phyloP scores from a whole-genome alignment of 2,113 vertebrate species.

The Notiomystis cincta region DNA sequence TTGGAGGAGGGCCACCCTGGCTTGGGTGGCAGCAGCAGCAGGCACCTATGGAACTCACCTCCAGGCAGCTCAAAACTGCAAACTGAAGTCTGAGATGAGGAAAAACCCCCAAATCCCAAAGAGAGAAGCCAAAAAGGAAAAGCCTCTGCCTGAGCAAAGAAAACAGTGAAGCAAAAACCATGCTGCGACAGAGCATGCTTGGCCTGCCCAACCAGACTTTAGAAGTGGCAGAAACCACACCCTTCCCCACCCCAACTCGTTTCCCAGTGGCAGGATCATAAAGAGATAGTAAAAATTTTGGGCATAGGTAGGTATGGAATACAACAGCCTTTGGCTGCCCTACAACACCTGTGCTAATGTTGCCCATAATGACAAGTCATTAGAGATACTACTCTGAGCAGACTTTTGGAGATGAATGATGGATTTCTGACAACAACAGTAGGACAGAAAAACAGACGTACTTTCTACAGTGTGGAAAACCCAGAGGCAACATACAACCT shows the following conservation, averaged over 20 bases:
- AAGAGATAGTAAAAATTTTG: background rate
- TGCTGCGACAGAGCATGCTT: accelerated
- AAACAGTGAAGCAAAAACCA: background rate
- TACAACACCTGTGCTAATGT: accelerated
- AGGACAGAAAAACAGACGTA: background rate
- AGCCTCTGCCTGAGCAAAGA: background rate
- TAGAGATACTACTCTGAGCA: background rate
- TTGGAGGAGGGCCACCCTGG: accelerated
- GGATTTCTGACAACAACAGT: background rate
- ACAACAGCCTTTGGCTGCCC: background rate
- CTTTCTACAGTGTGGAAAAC: background rate
- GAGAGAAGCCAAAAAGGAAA: background rate
- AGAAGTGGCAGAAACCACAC: background rate
- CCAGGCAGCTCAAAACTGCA: background rate
- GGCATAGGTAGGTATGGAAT: background rate
- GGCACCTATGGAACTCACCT: background rate
- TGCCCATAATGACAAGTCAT: background rate
- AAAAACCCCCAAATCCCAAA: background rate
- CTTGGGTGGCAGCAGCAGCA: background rate
- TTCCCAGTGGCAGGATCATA: background rate
- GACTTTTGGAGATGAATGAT: accelerated
- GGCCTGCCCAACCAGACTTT: background rate
- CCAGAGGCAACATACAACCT: background rate
- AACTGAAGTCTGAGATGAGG: background rate
- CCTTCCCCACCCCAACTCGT: too few species aligned